phyloP scores from a whole-genome alignment of 2,797 vertebrate genomes.

The Cossypha heuglini region DNA sequence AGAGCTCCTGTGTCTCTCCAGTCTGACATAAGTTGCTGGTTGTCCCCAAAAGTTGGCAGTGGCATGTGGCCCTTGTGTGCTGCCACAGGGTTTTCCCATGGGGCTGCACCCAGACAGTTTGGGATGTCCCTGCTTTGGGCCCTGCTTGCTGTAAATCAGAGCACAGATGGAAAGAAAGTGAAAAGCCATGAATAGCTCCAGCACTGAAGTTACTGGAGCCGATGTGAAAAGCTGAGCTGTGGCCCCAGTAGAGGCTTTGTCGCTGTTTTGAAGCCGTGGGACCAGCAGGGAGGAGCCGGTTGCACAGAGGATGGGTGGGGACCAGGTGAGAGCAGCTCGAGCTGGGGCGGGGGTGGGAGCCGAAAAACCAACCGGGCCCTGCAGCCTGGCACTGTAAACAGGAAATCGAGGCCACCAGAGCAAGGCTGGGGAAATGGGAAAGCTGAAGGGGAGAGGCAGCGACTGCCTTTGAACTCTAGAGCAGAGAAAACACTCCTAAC shows the following conservation, averaged over 20 bases:
- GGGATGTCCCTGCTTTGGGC: not conserved
- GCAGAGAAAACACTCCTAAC: not conserved
- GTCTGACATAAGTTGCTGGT: not conserved
- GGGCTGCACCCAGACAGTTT: not conserved
- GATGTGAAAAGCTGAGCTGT: accelerated
- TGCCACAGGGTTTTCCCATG: not conserved
- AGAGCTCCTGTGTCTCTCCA: not conserved
- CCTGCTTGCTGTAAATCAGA: not conserved
- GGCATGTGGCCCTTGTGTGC: not conserved
- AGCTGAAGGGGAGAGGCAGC: not conserved
- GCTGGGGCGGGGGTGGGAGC: not conserved
- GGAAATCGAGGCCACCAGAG: not conserved
- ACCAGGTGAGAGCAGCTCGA: not conserved
- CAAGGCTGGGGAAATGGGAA: not conserved
- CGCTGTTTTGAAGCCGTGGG: accelerated
- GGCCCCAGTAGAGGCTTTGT: not conserved
- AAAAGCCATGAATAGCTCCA: not conserved
- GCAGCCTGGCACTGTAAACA: not conserved
- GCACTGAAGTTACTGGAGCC: not conserved
- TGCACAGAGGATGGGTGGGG: constrained; percentile 15
- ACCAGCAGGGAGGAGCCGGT: accelerated
- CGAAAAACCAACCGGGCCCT: not conserved
- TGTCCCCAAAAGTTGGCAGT: not conserved
- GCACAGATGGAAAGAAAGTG: accelerated
- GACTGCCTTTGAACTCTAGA: accelerated